A percentile compares a stretch with the other conserved stretches of the same genome.
Evolutionary conservation across 2,797 vertebrate genomes (phyloP).

Genomic region (Argyrosomus regius): DNA sequence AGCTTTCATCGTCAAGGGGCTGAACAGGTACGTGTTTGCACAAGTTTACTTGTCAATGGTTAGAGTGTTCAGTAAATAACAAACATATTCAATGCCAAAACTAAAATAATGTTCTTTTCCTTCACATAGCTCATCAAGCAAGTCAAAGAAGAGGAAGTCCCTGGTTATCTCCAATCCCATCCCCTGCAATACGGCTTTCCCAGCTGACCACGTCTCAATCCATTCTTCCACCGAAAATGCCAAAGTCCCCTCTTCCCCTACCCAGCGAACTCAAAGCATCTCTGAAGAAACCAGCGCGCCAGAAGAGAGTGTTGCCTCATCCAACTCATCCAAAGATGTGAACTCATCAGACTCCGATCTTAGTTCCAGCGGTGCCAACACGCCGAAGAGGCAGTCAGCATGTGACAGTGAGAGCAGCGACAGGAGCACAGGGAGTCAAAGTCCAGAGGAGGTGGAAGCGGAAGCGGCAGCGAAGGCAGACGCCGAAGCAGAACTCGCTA

Average conservation of each 20-base stretch:
- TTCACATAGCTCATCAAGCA: conserved; percentile 54
- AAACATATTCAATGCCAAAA: neutral
- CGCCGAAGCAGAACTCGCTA: conserved; percentile 4
- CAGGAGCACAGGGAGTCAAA: conserved; percentile 40
- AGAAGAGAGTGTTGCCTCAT: conserved; percentile 36
- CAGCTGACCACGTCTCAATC: conserved; percentile 77
- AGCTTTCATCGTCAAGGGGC: conserved; percentile 92
- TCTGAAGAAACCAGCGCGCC: conserved; percentile 42
- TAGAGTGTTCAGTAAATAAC: neutral
- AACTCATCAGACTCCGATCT: conserved; percentile 78
- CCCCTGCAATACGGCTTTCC: conserved; percentile 85
- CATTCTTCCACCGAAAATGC: conserved; percentile 62
- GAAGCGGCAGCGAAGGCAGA: neutral
- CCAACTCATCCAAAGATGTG: conserved; percentile 64
- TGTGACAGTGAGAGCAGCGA: conserved; percentile 64
- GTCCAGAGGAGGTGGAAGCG: conserved; percentile 18
- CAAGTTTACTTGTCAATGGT: neutral
- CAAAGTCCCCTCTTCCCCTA: conserved; percentile 47
- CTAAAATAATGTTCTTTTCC: neutral
- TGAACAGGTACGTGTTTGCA: conserved; percentile 84
- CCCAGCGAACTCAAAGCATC: conserved; percentile 26
- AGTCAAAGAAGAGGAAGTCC: conserved; percentile 88
- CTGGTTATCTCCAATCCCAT: conserved; percentile 93
- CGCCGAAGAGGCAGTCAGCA: conserved; percentile 73
- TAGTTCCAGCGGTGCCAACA: conserved; percentile 71